Conservation (phyloP, 2,113 vertebrate genomes). For the Onychostruthus taczanowskii region DNA sequence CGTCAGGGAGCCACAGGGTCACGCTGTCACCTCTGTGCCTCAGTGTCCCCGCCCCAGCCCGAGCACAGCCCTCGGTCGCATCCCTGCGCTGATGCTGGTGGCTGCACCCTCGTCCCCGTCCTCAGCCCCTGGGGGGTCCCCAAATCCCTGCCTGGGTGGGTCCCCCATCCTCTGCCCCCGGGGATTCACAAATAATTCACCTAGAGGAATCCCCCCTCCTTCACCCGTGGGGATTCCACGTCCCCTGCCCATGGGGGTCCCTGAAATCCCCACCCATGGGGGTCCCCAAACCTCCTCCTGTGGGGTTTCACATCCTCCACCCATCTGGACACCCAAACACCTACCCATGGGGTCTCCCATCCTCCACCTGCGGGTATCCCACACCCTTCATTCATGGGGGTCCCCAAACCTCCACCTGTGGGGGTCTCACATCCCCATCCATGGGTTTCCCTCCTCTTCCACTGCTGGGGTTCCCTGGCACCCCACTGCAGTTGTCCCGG, state of each 20-base stretch:
- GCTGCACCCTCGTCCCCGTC: background rate
- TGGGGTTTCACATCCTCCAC: too few species aligned
- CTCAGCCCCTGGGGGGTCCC: background rate
- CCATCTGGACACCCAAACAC: background rate
- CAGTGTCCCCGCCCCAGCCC: rapidly evolving
- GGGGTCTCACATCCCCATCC: background rate
- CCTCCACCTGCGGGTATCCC: background rate
- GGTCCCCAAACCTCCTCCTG: background rate
- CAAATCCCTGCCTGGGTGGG: background rate
- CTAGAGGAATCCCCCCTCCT: background rate
- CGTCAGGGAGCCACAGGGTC: rapidly evolving
- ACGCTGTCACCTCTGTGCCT: rapidly evolving
- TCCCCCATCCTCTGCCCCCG: background rate
- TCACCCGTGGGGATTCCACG: too few species aligned
- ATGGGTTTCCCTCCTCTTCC: background rate
- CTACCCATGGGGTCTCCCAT: background rate
- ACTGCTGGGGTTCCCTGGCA: background rate
- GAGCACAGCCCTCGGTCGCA: rapidly evolving
- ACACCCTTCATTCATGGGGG: background rate
- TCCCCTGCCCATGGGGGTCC: background rate
- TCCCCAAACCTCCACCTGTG: background rate
- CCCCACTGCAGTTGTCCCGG: background rate
- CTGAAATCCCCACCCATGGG: background rate
- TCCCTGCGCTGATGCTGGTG: rapidly evolving
- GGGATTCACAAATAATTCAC: background rate